phyloP scores from a whole-genome alignment of 1,140 invertebrate genomes.

The Cherax quadricarinatus region DNA sequence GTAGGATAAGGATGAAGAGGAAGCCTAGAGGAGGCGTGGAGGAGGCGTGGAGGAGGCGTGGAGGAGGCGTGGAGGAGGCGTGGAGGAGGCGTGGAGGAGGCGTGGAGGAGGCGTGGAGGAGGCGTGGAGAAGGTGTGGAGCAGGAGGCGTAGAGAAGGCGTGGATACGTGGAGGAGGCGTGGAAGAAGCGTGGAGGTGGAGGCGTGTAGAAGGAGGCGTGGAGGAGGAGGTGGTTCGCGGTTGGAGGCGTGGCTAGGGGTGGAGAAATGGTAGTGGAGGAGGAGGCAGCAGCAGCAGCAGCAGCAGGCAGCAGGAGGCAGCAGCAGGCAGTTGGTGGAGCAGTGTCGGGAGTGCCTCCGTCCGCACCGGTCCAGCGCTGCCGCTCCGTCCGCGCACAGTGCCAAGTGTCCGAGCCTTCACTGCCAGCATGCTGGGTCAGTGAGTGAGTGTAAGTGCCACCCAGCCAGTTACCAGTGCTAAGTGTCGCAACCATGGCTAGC shows the following conservation, averaged over 20 bases:
- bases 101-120: background rate
- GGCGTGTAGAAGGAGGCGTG: background rate
- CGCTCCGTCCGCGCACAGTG: slow-evolving; percentile 56
- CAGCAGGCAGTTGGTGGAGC: slow-evolving; percentile 8
- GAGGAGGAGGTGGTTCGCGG: background rate
- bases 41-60: background rate
- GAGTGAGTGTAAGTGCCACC: background rate
- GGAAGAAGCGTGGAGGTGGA: too few relatives aligned
- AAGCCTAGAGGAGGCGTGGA: too few relatives aligned
- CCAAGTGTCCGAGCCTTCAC: slow-evolving; percentile 31
- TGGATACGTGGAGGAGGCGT: background rate
- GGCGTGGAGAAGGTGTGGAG: background rate
- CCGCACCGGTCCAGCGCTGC: slow-evolving; percentile 47
- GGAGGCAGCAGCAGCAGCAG: background rate
- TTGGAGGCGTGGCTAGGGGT: background rate
- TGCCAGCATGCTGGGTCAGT: slow-evolving; percentile 28
- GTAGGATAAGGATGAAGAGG: too few relatives aligned
- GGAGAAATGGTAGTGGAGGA: background rate
- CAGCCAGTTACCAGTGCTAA: background rate
- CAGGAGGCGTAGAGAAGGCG: background rate
- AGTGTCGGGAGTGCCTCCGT: slow-evolving; percentile 53
- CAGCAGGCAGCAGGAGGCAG: background rate
- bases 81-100: slow-evolving; percentile 13
- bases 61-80: background rate
- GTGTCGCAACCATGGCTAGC: slow-evolving; percentile 46